Conservation (phyloP, 2,113 vertebrate species). For the pig (Sus scrofa) region DNA sequence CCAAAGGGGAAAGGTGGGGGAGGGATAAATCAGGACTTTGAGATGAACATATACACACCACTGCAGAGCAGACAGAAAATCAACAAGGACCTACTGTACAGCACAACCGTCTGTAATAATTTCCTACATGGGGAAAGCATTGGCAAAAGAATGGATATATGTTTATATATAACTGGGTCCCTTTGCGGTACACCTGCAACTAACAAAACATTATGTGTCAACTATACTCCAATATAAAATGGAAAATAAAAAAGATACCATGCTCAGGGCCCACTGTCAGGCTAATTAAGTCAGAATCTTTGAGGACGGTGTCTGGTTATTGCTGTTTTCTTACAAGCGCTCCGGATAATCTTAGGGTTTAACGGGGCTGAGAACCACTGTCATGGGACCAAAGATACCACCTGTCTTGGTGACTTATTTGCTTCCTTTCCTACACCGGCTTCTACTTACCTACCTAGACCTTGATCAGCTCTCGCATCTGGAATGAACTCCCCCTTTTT, state of each 20-base stretch:
- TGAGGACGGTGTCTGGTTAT: neutral
- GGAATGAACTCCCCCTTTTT: neutral
- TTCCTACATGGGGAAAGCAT: too few species aligned
- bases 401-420: neutral
- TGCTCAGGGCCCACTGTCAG: neutral
- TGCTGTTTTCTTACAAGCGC: constrained; percentile 8
- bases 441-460: neutral
- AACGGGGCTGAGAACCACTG: neutral
- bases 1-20: too few species aligned
- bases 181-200: too few species aligned
- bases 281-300: constrained; percentile 3
- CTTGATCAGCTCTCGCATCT: neutral
- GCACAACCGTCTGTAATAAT: too few species aligned
- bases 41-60: too few species aligned
- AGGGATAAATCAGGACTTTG: too few species aligned
- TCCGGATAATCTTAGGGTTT: neutral
- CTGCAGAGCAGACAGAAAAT: too few species aligned
- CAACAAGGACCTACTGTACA: too few species aligned
- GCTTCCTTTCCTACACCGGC: neutral
- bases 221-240: too few species aligned
- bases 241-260: neutral
- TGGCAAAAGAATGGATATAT: too few species aligned
- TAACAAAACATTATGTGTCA: too few species aligned
- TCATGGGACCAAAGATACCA: neutral
- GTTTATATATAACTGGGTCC: too few species aligned